Evolutionary conservation across 2,888 invertebrate genomes (phyloP).

Genomic region (Campoplex capitator): DNA sequence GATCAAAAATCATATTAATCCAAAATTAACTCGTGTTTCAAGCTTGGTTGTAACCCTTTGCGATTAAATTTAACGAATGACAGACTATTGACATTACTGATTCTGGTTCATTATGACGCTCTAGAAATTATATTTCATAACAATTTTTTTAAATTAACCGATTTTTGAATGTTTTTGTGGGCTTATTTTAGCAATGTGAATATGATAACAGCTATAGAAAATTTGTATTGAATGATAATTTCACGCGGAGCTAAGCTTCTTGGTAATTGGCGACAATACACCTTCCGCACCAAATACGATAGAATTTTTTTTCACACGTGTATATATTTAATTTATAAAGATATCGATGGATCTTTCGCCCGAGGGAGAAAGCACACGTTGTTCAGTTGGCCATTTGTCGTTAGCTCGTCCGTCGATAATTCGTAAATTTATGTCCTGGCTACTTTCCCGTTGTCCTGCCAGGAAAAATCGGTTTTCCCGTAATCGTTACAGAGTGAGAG

Average conservation of each 20-base stretch:
- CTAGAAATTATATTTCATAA: background rate
- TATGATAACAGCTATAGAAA: background rate
- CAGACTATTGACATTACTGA: background rate
- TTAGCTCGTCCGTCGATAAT: slow-evolving; percentile 77
- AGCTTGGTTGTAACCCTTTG: background rate
- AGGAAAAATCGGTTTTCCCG: slow-evolving; percentile 54
- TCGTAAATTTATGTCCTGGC: slow-evolving; percentile 75
- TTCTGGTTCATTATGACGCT: background rate
- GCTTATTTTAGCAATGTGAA: background rate
- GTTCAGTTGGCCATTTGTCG: slow-evolving; percentile 75
- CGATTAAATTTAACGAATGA: background rate
- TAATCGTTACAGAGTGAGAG: slow-evolving; percentile 1
- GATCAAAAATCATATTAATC: slow-evolving; percentile 5
- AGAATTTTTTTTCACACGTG: background rate
- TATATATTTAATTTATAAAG: slow-evolving; percentile 14
- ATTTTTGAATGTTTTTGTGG: background rate
- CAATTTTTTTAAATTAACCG: background rate
- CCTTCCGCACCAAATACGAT: slow-evolving; percentile 9
- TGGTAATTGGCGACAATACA: slow-evolving; percentile 39
- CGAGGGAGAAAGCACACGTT: slow-evolving; percentile 44
- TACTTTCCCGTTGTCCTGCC: slow-evolving; percentile 48
- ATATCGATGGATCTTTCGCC: slow-evolving; percentile 21
- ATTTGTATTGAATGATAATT: slow-evolving; percentile 33
- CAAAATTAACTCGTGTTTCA: background rate
- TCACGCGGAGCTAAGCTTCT: slow-evolving; percentile 25